Evolutionary conservation across 2,888 invertebrate species (phyloP), one percentile per base, ranked within the genome.

Genomic region (Stramonita haemastoma): DNA sequence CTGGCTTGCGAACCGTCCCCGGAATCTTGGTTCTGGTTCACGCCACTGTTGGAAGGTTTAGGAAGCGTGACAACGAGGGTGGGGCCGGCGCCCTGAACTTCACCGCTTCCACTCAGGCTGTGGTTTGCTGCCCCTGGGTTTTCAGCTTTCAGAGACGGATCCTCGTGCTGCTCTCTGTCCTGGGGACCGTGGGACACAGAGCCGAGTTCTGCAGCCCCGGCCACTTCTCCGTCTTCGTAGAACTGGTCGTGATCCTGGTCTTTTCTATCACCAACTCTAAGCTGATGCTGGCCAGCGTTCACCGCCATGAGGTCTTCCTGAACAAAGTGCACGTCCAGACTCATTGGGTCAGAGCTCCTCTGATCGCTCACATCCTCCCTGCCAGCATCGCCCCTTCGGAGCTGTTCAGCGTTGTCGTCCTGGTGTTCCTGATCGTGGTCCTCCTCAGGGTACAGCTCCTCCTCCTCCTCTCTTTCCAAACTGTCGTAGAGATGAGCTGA

Each of bases 401-500:
- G 77, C 89, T 70, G 83, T 56, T 73, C 90, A 36, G 77, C 81
- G 46, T 46, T 89, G 70, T 90, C 90, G n/a, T 89, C 87, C 19
- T 88, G 83, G 29, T 29, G 36, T 56, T 79, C 73, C 29, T 90
- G 77, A 13, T 89, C 91, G 57, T 86, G 34, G 0, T 87, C 88
- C 13, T 91, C 87, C n/a, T 29, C 70, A 4, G 85, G 85, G 46
- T 57, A 60, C 70, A 89, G 85, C 26, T 73, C 57, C 26, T 88
- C 87, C 17, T 89, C 87, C 29, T 91, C 91, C n/a, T 91, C 90
- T 84, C 91, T 91, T 60, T 92, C 92, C 77, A 92, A 81, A 84
- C 92, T 92, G 87, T 92, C 92, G 86, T 91, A 92, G 29, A 92
- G 79, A 79, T 91, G 88, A 15, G 91, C 87, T 19, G 91, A 89